A percentile compares a stretch with the other conserved stretches of the same genome.
Evolutionary conservation across 2,797 vertebrate genomes (phyloP).

Genomic region (Anguilla anguilla): DNA sequence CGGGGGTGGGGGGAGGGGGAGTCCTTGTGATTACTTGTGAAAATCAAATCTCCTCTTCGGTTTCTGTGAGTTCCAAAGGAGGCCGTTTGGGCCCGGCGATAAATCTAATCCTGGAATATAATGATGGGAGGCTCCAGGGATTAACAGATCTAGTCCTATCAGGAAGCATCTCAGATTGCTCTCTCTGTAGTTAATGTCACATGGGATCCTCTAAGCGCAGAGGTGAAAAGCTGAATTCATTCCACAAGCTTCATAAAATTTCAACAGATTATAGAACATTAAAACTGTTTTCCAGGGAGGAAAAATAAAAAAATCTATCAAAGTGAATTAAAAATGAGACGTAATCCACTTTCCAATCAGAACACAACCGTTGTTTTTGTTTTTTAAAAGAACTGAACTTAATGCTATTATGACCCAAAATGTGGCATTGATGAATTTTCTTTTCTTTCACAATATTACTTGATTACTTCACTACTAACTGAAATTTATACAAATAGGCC

Average conservation of each 20-base stretch:
- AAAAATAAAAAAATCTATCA: background rate
- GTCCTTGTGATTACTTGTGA: background rate
- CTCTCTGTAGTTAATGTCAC: constrained; percentile 10
- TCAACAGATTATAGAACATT: background rate
- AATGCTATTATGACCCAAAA: background rate
- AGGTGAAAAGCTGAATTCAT: background rate
- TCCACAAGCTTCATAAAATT: background rate
- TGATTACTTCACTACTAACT: background rate
- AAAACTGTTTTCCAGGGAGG: background rate
- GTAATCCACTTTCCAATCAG: background rate
- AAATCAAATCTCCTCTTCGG: constrained; percentile 11
- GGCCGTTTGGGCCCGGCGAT: background rate
- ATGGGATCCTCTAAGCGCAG: background rate
- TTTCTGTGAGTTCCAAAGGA: background rate
- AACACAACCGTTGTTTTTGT: background rate
- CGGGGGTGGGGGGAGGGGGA: background rate
- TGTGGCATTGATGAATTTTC: background rate
- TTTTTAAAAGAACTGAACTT: background rate
- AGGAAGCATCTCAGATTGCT: background rate
- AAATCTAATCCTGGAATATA: constrained; percentile 8
- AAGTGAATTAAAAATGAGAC: background rate
- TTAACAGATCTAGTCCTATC: constrained; percentile 8
- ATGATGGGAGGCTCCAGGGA: constrained; percentile 1
- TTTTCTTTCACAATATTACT: background rate
- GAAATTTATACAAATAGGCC: background rate